A percentile compares a stretch with the other conserved stretches of the same genome.
These are phyloP conservation scores for Nothobranchius furzeri DNA, from an alignment of 2,113 vertebrate species.

Conservation along the genomic window DNA sequence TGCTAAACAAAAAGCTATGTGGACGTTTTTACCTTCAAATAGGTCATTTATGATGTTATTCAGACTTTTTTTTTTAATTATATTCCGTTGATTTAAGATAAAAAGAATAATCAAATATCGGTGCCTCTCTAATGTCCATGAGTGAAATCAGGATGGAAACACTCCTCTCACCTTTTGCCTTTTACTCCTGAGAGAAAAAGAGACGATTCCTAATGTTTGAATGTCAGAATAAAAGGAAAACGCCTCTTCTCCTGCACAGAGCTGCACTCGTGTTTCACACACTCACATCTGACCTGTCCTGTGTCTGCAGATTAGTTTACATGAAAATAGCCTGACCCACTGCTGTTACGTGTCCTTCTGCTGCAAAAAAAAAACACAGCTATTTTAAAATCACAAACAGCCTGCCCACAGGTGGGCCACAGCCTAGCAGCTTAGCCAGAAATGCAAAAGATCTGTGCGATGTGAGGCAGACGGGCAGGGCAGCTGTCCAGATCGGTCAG, in stretches of 20 bases:
- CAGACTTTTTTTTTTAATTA: too few relatives aligned
- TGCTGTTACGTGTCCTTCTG: slow-evolving; percentile 11
- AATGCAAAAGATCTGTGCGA: slow-evolving; percentile 63
- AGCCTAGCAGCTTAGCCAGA: slow-evolving; percentile 57
- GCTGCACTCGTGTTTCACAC: neutral
- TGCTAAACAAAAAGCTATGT: too few relatives aligned
- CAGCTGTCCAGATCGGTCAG: slow-evolving; percentile 80
- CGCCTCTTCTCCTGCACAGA: neutral
- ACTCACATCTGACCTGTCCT: slow-evolving; percentile 24
- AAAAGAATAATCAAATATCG: too few relatives aligned
- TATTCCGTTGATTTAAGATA: too few relatives aligned
- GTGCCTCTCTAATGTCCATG: too few relatives aligned
- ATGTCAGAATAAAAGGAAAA: neutral
- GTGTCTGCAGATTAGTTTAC: slow-evolving; percentile 16
- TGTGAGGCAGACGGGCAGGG: slow-evolving; percentile 47
- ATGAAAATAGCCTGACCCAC: slow-evolving; percentile 23
- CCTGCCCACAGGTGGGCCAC: slow-evolving; percentile 54
- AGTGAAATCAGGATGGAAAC: too few relatives aligned
- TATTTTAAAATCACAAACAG: slow-evolving; percentile 69
- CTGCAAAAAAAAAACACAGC: slow-evolving; percentile 40
- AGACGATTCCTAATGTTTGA: too few relatives aligned
- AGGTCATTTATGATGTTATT: too few relatives aligned
- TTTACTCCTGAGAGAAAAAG: too few relatives aligned
- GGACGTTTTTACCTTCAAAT: too few relatives aligned
- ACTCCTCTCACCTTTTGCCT: too few relatives aligned